These are phyloP conservation scores for Drosophila rhopaloa DNA, from an alignment of 1,140 invertebrate genomes.

Conservation along the genomic window DNA sequence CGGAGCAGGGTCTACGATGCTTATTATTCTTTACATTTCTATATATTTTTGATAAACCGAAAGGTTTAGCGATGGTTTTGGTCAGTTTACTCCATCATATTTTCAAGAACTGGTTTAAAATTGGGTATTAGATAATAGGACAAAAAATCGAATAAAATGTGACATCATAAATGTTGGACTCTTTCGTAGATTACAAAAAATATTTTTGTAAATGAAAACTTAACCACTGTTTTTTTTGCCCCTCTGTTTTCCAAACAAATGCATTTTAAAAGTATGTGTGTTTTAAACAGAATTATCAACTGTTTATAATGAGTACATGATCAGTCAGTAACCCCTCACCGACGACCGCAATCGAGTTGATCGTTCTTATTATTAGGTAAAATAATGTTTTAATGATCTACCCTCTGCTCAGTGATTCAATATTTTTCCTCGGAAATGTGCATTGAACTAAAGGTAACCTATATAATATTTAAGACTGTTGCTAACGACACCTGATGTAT, in stretches of 20 bases:
- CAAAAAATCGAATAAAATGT: too few relatives aligned
- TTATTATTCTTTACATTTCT: background rate
- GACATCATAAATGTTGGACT: too few relatives aligned
- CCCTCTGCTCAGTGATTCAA: slow-evolving; percentile 5
- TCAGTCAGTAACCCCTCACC: slow-evolving; percentile 1
- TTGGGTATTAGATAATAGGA: too few relatives aligned
- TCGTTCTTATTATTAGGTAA: background rate
- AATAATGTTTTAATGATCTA: slow-evolving; percentile 35
- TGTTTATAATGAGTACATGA: background rate
- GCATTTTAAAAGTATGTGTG: slow-evolving; percentile 1
- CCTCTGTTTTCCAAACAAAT: background rate
- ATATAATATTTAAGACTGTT: background rate
- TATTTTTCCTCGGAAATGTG: slow-evolving; percentile 17
- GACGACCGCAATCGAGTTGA: background rate
- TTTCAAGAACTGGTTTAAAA: too few relatives aligned
- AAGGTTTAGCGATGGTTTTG: too few relatives aligned
- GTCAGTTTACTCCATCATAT: too few relatives aligned
- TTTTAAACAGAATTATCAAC: slow-evolving; percentile 8
- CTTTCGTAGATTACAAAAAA: too few relatives aligned
- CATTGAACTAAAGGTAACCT: slow-evolving; percentile 46
- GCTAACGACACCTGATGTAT: too few relatives aligned
- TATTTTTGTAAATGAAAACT: too few relatives aligned
- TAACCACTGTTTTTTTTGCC: background rate
- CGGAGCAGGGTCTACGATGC: too few relatives aligned
- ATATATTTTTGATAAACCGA: too few relatives aligned